Evolutionary conservation across 2,113 vertebrate species (phyloP), one percentile per base, ranked within the genome.

Genomic region (Noturus placidus): DNA sequence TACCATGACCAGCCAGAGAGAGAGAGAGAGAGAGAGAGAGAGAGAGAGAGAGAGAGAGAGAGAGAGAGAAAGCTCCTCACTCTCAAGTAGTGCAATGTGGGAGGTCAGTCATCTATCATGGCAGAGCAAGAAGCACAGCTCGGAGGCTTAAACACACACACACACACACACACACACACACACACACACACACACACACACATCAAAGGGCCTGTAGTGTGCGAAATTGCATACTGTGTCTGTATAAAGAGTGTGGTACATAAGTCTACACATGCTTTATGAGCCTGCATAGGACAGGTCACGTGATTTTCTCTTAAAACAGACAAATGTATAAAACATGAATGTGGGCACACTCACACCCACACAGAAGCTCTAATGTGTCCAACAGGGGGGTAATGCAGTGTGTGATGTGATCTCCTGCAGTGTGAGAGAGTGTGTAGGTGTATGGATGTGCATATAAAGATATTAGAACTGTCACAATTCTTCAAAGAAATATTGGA

Each of bases 361-460:
- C 81, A 69, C 76, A 61, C 76, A 50, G 46, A 50, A 38, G 14
- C 74, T 80, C 15, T 86, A 86, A 86, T 86, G 82, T 78, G 82
- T 85, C 52, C 38, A 67, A 78, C 50, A 61, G 50, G 46, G 59
- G 80, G 80, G 86, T 79, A 86, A 86, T 70, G 84, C 84, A 83
- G 79, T 82, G 52, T 88, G 70, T 86, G 83, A 83, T 83, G 70
- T 72, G 89, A 86, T 90, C 84, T 84, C 79, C 82, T 69, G 27
- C 38, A 50, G 61, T 69, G 61, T n/a, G 61, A 83, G 42, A 67
- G 10, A 38, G 79, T 59, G 54, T 81, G 79, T 81, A 20, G 79
- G 79, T 81, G 56, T 81, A 59, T 14, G 33, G 79, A 35, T 38
- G 79, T 38, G 56, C 56, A 38, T 81, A 35, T 13, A 11, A 59